phyloP scores from a whole-genome alignment of 2,797 vertebrate genomes.

The Pitangus sulphuratus region DNA sequence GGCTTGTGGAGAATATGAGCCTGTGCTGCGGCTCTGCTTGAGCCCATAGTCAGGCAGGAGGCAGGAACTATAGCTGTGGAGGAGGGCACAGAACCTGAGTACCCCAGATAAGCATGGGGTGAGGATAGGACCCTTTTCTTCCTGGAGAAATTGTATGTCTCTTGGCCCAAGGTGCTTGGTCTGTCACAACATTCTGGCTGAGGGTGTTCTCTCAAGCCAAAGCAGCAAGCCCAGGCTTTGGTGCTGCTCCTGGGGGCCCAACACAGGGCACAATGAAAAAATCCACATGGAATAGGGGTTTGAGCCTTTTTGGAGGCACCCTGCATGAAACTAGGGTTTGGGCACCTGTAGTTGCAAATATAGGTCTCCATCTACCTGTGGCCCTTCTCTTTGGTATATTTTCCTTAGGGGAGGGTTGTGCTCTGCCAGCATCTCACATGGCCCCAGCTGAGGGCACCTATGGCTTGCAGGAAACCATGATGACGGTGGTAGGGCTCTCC shows the following conservation, averaged over 20 bases:
- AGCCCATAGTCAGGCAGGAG: background rate
- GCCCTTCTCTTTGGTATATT: background rate
- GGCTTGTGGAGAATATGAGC: background rate
- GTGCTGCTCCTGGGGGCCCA: background rate
- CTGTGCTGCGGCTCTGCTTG: background rate
- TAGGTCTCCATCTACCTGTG: background rate
- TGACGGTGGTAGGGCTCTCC: background rate
- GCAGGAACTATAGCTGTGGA: background rate
- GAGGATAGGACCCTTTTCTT: background rate
- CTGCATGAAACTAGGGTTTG: background rate
- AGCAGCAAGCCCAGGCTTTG: background rate
- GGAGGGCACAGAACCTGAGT: background rate
- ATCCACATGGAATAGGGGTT: background rate
- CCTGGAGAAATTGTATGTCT: background rate
- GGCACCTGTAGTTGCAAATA: background rate
- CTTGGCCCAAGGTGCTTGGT: background rate
- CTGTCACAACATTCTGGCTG: background rate
- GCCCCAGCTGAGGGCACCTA: background rate
- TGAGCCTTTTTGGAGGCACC: background rate
- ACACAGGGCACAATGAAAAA: background rate
- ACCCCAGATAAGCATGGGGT: background rate
- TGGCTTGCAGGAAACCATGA: rapidly evolving
- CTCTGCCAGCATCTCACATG: rapidly evolving
- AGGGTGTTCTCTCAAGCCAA: background rate
- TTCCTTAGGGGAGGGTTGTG: background rate